Percentiles rank a stretch among this genome's conserved stretches.
Conservation (phyloP, 2,113 vertebrate genomes). For the Electrona antarctica region DNA sequence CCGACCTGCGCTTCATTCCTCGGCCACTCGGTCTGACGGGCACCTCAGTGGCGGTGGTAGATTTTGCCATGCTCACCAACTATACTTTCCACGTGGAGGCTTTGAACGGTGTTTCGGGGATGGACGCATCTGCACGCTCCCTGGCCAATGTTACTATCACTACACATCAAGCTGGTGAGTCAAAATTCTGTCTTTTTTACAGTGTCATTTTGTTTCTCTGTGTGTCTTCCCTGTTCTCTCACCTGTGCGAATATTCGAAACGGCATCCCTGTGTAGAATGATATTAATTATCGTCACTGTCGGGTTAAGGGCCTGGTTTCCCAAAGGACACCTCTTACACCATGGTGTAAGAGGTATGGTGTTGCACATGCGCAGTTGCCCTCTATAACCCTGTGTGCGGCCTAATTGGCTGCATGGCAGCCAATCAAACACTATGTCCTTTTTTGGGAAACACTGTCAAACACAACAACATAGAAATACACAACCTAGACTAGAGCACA, state of each 20-base stretch:
- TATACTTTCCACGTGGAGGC: conserved; percentile 97
- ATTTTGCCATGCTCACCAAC: conserved; percentile 90
- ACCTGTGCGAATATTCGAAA: not conserved
- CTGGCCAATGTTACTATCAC: conserved; percentile 90
- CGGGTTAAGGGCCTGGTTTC: no score
- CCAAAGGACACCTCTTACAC: no score
- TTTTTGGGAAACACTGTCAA: no score
- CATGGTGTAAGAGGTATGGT: no score
- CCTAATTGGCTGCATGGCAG: no score
- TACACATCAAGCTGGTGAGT: conserved; percentile 93
- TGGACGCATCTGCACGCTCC: conserved; percentile 85
- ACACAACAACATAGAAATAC: no score
- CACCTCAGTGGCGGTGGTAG: conserved; percentile 89
- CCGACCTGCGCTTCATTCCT: conserved; percentile 91
- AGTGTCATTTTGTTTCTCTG: conserved; percentile 1
- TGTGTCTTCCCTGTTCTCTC: conserved; percentile 17
- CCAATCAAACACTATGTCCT: no score
- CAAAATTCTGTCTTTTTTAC: conserved; percentile 3
- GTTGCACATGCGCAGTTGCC: no score
- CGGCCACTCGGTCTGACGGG: conserved; percentile 87
- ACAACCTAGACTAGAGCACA: no score
- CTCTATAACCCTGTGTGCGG: no score
- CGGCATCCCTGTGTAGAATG: no score
- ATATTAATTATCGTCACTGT: no score
- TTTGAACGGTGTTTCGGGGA: conserved; percentile 90